Evolutionary conservation across 2,113 vertebrate species (phyloP).

Genomic region (rabbit (Oryctolagus cuniculus)): mOryCun1.1 NC_091432.1:143031501-143032000

Average conservation of each 20-base stretch:
- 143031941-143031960: not conserved
- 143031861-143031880: not conserved
- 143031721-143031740: too few relatives aligned
- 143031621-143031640: not conserved
- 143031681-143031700: not conserved
- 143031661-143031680: not conserved
- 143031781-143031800: not conserved
- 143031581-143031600: not conserved
- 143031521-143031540: not conserved
- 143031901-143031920: not conserved
- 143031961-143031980: not conserved
- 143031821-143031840: not conserved
- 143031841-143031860: not conserved
- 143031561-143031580: not conserved
- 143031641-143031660: not conserved
- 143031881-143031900: not conserved
- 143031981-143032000: not conserved
- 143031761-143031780: not conserved
- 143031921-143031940: not conserved
- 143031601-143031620: not conserved
- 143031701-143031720: too few relatives aligned
- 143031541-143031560: not conserved
- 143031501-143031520: too few relatives aligned
- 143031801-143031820: not conserved
- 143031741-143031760: not conserved